Percentiles rank a stretch among this genome's conserved stretches.
phyloP scores from a whole-genome alignment of 2,797 vertebrate genomes.

The Leptoclinus maculatus region DNA sequence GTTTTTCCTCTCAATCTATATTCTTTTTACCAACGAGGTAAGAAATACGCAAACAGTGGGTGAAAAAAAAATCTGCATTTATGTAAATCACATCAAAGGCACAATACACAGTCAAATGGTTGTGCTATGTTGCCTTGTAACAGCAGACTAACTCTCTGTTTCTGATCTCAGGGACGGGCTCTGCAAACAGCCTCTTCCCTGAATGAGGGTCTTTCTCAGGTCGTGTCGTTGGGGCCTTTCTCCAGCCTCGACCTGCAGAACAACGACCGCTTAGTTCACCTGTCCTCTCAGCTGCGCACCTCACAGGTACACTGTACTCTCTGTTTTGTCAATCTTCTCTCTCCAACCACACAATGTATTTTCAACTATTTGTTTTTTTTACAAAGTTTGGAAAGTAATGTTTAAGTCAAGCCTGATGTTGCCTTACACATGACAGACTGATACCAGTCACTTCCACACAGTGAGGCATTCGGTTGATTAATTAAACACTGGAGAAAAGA shows the following conservation, averaged over 20 bases:
- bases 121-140: background rate
- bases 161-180: conserved; percentile 86
- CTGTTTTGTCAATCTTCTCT: background rate
- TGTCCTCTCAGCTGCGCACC: conserved; percentile 87
- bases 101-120: background rate
- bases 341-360: background rate
- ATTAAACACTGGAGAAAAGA: background rate
- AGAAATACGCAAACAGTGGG: background rate
- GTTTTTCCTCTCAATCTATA: conserved; percentile 91
- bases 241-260: conserved; percentile 85
- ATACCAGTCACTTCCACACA: background rate
- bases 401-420: background rate
- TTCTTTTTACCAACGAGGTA: conserved; percentile 97
- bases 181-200: conserved; percentile 88
- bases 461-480: background rate
- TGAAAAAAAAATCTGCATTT: background rate
- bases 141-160: conserved; percentile 11
- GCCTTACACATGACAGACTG: background rate
- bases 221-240: conserved; percentile 84
- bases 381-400: background rate
- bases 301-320: conserved; percentile 83
- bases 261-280: conserved; percentile 89
- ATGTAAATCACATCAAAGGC: background rate
- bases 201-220: conserved; percentile 92
- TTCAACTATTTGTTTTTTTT: background rate